These are phyloP conservation scores for Agonopterix alstromeriana DNA, from an alignment of 2,888 invertebrate genomes.

Conservation along the genomic window DNA sequence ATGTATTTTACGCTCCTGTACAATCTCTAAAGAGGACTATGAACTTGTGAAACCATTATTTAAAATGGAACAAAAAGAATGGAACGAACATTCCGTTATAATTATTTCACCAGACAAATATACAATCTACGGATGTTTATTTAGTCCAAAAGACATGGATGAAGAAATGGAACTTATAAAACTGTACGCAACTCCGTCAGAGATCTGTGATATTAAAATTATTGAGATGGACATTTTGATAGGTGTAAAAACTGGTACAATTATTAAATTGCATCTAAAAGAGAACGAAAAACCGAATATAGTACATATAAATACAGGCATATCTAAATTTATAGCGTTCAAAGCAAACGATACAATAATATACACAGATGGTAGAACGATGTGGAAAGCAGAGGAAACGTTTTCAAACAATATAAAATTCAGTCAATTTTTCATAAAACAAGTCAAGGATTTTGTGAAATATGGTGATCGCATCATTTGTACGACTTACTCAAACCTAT, in stretches of 20 bases:
- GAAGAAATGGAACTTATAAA: slow-evolving; percentile 26
- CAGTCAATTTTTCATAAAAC: slow-evolving; percentile 36
- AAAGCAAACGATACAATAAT: slow-evolving; percentile 33
- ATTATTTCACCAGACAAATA: slow-evolving; percentile 38
- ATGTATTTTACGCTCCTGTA: slow-evolving; percentile 20
- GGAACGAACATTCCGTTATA: slow-evolving; percentile 20
- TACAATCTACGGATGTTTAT: slow-evolving; percentile 34
- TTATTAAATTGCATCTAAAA: slow-evolving; percentile 33
- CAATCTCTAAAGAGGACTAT: slow-evolving; percentile 16
- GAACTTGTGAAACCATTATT: slow-evolving; percentile 14
- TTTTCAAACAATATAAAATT: slow-evolving; percentile 31
- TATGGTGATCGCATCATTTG: slow-evolving; percentile 43
- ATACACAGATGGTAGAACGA: slow-evolving; percentile 48
- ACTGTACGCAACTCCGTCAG: slow-evolving; percentile 43
- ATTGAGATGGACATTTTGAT: slow-evolving; percentile 28
- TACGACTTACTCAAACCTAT: slow-evolving; percentile 43
- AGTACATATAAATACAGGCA: slow-evolving; percentile 46
- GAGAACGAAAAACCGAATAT: slow-evolving; percentile 16
- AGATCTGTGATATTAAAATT: slow-evolving; percentile 41
- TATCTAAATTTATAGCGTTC: slow-evolving; percentile 31
- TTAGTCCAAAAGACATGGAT: slow-evolving; percentile 20
- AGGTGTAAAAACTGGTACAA: slow-evolving; percentile 43
- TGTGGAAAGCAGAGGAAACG: slow-evolving; percentile 49
- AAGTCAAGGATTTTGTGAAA: slow-evolving; percentile 45
- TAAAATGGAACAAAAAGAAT: slow-evolving; percentile 11